These are phyloP conservation scores for Arvicanthis niloticus DNA, from an alignment of 2,113 vertebrate genomes.

Conservation along the genomic window DNA sequence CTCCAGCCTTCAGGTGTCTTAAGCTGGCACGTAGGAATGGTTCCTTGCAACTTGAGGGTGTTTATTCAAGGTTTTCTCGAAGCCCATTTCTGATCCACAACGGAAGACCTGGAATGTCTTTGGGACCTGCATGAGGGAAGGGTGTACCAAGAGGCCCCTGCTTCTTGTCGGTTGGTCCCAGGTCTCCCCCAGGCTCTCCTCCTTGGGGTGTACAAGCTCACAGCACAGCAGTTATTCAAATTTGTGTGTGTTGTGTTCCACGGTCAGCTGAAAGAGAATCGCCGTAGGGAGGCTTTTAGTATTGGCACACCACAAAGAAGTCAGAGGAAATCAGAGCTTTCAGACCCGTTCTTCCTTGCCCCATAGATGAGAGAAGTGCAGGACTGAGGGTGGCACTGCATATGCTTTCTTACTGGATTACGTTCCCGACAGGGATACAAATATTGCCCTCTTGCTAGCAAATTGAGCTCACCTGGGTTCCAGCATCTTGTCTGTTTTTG, in stretches of 20 bases:
- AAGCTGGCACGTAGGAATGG: background rate
- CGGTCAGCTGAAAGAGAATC: background rate
- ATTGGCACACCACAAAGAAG: background rate
- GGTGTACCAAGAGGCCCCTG: background rate
- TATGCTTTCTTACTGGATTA: background rate
- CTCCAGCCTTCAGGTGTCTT: background rate
- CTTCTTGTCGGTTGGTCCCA: background rate
- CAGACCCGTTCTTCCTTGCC: background rate
- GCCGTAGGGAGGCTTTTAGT: background rate
- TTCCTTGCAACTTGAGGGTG: background rate
- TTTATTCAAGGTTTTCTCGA: background rate
- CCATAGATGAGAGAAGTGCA: background rate
- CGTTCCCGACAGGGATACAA: background rate
- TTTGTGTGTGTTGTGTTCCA: background rate
- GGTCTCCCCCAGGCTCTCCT: background rate
- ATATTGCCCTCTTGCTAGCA: background rate
- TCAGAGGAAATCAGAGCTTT: slow-evolving; percentile 10
- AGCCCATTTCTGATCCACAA: background rate
- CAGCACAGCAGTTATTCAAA: background rate
- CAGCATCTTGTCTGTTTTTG: background rate
- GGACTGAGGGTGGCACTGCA: background rate
- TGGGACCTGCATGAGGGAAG: background rate
- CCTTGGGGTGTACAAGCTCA: background rate
- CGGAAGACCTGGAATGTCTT: background rate
- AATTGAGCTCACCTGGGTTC: background rate